These are phyloP conservation scores for Cassiopea xamachana DNA, from an alignment of 30 jellyfish, hydroid and myxozoan species.

Conservation along the genomic window DNA sequence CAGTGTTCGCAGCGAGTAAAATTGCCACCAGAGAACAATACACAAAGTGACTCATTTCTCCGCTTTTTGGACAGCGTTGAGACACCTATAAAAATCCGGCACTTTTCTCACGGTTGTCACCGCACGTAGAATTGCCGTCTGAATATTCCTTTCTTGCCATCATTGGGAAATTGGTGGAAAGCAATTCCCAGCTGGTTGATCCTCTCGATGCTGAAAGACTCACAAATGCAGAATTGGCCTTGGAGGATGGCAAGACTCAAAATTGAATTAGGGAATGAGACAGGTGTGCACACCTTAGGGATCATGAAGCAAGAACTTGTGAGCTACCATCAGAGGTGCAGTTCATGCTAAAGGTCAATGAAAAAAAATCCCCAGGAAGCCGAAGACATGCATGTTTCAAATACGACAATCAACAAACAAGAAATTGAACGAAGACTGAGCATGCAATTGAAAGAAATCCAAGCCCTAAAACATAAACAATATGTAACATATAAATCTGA, in stretches of 20 bases:
- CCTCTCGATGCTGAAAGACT: background rate
- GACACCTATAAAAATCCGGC: background rate
- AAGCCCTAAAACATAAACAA: background rate
- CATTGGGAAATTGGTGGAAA: background rate
- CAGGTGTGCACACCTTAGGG: constrained; percentile 11
- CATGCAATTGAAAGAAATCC: background rate
- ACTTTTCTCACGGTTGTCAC: background rate
- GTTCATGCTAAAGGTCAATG: background rate
- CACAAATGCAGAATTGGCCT: background rate
- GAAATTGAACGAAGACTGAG: constrained; percentile 1
- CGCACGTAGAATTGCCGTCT: constrained; percentile 1
- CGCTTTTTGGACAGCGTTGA: background rate
- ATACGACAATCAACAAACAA: background rate
- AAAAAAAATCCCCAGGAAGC: background rate
- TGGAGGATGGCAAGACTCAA: background rate
- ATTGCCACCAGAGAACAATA: background rate
- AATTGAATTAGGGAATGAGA: constrained; percentile 1
- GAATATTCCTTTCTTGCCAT: constrained; percentile 4
- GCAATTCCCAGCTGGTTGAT: constrained; percentile 12
- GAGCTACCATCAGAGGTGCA: background rate
- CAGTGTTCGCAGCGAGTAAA: background rate
- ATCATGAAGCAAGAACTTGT: background rate
- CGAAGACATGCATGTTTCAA: background rate
- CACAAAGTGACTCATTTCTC: background rate
- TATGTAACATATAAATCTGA: background rate